Base-by-base conservation (phyloP, 1,140 invertebrate species). In the Drosophila guanche region DNA sequence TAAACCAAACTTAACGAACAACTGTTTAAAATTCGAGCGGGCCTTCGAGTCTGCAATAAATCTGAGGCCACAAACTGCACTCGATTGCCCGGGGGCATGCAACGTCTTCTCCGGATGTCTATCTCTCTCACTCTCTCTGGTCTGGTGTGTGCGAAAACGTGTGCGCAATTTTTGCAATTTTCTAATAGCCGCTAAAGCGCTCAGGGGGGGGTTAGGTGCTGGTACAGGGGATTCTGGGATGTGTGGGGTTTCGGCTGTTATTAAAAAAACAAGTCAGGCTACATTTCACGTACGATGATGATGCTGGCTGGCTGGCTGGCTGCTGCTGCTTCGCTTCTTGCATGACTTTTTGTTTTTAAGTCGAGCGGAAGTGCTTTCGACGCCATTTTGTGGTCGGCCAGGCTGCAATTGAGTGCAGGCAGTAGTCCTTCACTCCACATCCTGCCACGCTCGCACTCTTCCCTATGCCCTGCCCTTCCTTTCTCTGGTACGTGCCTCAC, bases 161-260 rank as follows among this genome's bases (percentile, higher is more conserved):
- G 83, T 65, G 70, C 78, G 84, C 83, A 88, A 88, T 88, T 88
- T 88, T 88, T 78, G 75, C 83, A 88, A 88, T 88, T 88, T 88
- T 88, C 83, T 88, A 88, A 88, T 88, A 88, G 83, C 71, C 52
- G 75, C 72, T 76, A 79, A 88, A 80, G 74, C 83, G 61, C 47
- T 57, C 54, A 20, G 37, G 23, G 29, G 52, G 27, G 10, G 23
- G 37, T 29, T 45, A 29, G 33, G 22, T 0, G 16, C 16, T 20
- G 16, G 16, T 20, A 47, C 7, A 40, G 23, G 20, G 7, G 23
- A n/a, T 25, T 29, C 8, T 12, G 42, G 14, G 6, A 1, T 1
- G 4, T 20, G 16, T 20, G 14, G 22, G 23, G 22, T 47, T 12
- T 43, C 8, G 45, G 12, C 27, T 54, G 71, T 75, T 74, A 77